phyloP scores from a whole-genome alignment of 2,113 vertebrate species.

The Lonchura striata region DNA sequence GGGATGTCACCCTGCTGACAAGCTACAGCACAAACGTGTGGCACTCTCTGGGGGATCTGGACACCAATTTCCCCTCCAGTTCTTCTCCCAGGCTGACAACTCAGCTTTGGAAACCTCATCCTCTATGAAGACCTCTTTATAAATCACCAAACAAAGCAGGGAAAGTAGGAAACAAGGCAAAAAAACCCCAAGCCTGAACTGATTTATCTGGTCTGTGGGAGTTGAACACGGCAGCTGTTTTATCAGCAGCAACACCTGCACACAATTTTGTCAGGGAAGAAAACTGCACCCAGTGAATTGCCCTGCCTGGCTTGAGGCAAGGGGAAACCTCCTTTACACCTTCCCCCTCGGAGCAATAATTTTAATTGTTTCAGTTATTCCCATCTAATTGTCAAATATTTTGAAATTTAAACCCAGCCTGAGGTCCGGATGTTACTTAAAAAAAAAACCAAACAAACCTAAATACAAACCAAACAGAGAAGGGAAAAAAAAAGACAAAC shows the following conservation, averaged over 20 bases:
- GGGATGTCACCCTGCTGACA: not conserved
- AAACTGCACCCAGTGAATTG: not conserved
- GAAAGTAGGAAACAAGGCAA: not conserved
- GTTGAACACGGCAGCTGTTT: constrained; percentile 10
- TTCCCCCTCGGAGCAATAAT: not conserved
- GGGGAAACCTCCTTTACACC: not conserved
- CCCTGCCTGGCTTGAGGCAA: constrained; percentile 2
- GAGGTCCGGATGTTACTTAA: not conserved
- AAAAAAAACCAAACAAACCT: not conserved
- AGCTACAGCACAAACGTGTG: fast-evolving
- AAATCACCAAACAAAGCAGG: not conserved
- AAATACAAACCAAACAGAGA: too few relatives aligned
- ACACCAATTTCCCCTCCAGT: not conserved
- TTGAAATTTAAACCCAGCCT: constrained; percentile 38
- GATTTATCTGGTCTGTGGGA: constrained; percentile 31
- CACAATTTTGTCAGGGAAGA: not conserved
- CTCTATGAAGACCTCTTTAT: not conserved
- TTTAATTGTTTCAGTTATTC: constrained; percentile 62
- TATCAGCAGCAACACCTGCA: constrained; percentile 38
- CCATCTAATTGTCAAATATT: constrained; percentile 53
- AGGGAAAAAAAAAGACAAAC: not conserved
- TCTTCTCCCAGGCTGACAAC: not conserved
- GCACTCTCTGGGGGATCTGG: not conserved
- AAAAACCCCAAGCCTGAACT: not conserved
- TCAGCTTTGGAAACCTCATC: not conserved